Evolutionary conservation across 2,888 invertebrate species (phyloP), one percentile per base, ranked within the genome.

Genomic region (Temnothorax rugatulus): DNA sequence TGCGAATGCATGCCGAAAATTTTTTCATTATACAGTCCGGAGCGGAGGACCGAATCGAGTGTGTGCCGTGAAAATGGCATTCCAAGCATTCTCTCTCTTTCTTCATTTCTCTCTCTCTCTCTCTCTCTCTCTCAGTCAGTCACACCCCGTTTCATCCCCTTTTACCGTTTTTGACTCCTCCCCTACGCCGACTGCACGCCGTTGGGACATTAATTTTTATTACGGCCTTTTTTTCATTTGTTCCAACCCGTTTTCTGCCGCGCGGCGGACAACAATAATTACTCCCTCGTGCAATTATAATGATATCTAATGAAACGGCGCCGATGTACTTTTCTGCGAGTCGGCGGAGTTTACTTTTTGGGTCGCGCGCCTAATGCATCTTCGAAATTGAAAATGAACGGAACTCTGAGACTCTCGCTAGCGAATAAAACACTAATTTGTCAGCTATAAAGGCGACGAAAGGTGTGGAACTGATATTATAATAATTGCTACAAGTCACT

Each of bases 251-350:
- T 83, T 79, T 77, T 79, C 54, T 54, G 41, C 54, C 83, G 69
- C 79, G 71, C 87, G 74, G 79, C 79, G 88, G 91, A 91, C 91
- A 91, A 90, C 89, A 90, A 91, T 92, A 93, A 93, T 93, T 93
- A 92, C 89, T 92, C 91, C 87, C 85, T 75, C 64, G 90, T 82
- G 91, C 90, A 90, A 93, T 91, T 92, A 89, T 91, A 92, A 93
- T 91, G 92, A 91, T 91, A 91, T 91, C 91, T 91, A 93, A 92
- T 90, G 91, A 92, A 93, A 93, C 90, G 88, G 77, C 87, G 79
- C 84, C 85, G 68, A 54, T 81, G 84, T 83, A 86, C 71, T 84
- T 85, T 83, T 77, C 74, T n/a, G 68, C 38, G 76, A 69, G 82
- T 79, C 61, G 52, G 69, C 71, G 71, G 64, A 59, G 64, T 68